Evolutionary conservation across 1,140 invertebrate species (phyloP), one percentile per base, ranked within the genome.

Genomic region (Drosophila simulans): DNA sequence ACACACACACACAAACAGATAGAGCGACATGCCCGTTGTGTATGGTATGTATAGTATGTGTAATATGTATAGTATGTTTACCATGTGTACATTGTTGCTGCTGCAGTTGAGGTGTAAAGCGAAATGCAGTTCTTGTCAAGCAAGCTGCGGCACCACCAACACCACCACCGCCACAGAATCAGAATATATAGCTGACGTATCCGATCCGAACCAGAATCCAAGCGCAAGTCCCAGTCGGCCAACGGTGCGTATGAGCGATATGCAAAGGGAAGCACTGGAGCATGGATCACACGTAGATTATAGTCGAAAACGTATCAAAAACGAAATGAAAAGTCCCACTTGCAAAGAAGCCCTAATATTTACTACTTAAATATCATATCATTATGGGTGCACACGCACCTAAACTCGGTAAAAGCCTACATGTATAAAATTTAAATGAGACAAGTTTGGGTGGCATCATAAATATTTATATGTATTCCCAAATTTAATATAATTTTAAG

Each of bases 111-210:
- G 62, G 51, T 78, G 80, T 48, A 62, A 84, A 77, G 77, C 62
- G 75, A 79, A 85, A 77, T 85, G 81, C 81, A 85, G 79, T 84
- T 84, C 81, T 84, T 86, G 81, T 80, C 81, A 86, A 84, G 80
- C 80, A 65, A 73, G 76, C 75, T 63, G 54, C 45, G 45, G 68
- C 48, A 5, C 13, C 43, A 11, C 8, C 22, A 25, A 2, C 45
- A 15, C 4, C 25, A 31, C 13, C 22, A 48, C 20, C 13, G 49
- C 5, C 25, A 27, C 25, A 79, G 59, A 73, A 73, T 58, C 48
- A 35, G 39, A 70, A 62, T 58, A 51, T 63, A 56, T 52, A 48
- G 40, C 27, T 10, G 15, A 10, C 20, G 40, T 45, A 53, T 54
- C 40, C 49, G 62, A 77, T 77, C 59, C 56, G 11, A 43, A 45